Conservation (phyloP, 2,113 vertebrate genomes). For the Gadus chalcogrammus region DNA sequence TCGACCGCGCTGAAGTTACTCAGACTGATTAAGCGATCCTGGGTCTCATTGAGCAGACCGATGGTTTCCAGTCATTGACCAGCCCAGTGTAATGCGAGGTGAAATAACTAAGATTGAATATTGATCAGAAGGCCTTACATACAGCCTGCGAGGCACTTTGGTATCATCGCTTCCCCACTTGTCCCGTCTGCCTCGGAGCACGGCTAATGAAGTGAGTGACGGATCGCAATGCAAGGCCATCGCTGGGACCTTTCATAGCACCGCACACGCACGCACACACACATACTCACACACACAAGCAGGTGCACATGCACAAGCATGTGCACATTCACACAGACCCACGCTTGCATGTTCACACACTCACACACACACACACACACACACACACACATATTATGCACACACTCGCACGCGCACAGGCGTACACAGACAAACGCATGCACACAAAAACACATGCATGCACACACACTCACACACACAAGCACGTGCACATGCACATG, state of each 20-base stretch:
- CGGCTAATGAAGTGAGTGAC: constrained; percentile 48
- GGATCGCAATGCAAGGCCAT: constrained; percentile 22
- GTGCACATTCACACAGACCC: too few relatives aligned
- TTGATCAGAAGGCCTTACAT: constrained; percentile 55
- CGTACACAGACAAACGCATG: too few relatives aligned
- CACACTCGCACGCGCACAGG: too few relatives aligned
- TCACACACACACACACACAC: too few relatives aligned
- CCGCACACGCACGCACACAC: neutral
- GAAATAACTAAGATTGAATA: constrained; percentile 62
- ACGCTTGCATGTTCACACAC: neutral
- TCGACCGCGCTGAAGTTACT: constrained; percentile 41
- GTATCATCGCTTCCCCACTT: constrained; percentile 48
- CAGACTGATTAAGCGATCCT: constrained; percentile 45
- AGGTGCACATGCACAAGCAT: too few relatives aligned
- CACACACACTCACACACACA: too few relatives aligned
- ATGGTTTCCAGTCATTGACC: constrained; percentile 37
- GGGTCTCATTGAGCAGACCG: constrained; percentile 10
- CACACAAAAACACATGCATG: too few relatives aligned
- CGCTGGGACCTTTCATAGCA: neutral
- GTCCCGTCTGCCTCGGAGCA: constrained; percentile 40
- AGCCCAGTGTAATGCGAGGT: constrained; percentile 38
- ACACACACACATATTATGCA: too few relatives aligned
- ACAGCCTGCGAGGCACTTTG: constrained; percentile 39
- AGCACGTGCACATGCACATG: too few relatives aligned
- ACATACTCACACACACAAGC: too few relatives aligned